A percentile compares a stretch with the other conserved stretches of the same genome.
phyloP scores from a whole-genome alignment of 2,888 invertebrate species.

The Eucera pruinosa region DNA sequence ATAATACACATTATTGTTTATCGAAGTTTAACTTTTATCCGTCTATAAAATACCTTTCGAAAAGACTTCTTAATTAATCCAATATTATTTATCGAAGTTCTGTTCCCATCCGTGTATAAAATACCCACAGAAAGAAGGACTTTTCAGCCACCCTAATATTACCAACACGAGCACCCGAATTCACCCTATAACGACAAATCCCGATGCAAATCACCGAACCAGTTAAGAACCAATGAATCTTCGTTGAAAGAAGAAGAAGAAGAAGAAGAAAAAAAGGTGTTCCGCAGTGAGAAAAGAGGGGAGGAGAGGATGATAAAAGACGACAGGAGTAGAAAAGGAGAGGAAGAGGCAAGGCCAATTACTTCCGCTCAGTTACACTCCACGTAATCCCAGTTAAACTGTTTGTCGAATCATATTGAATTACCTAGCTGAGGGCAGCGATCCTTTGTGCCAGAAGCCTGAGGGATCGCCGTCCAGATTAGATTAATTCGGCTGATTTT shows the following conservation, averaged over 20 bases:
- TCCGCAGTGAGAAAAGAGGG: background rate
- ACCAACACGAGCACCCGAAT: too few relatives aligned
- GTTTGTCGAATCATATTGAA: constrained; percentile 80
- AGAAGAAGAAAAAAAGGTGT: background rate
- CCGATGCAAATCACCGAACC: too few relatives aligned
- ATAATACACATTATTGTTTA: too few relatives aligned
- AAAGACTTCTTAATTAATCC: too few relatives aligned
- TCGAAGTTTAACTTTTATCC: too few relatives aligned
- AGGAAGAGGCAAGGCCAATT: constrained; percentile 61
- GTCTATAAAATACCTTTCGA: too few relatives aligned
- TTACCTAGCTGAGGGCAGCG: constrained; percentile 72
- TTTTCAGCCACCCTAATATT: too few relatives aligned
- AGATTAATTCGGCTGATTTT: constrained; percentile 80
- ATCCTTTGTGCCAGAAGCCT: constrained; percentile 72
- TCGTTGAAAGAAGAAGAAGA: background rate
- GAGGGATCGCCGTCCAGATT: constrained; percentile 75
- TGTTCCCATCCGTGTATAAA: too few relatives aligned
- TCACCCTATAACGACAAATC: too few relatives aligned
- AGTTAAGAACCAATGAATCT: too few relatives aligned
- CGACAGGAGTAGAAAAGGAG: constrained; percentile 28
- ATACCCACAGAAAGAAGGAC: too few relatives aligned
- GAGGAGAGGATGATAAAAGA: constrained; percentile 12
- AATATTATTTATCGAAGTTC: too few relatives aligned
- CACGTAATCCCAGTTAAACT: constrained; percentile 77
- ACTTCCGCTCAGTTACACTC: constrained; percentile 71